phyloP scores from a whole-genome alignment of 92 coral and sea anemone genomes.

The Isaurus tuberculatus region DNA sequence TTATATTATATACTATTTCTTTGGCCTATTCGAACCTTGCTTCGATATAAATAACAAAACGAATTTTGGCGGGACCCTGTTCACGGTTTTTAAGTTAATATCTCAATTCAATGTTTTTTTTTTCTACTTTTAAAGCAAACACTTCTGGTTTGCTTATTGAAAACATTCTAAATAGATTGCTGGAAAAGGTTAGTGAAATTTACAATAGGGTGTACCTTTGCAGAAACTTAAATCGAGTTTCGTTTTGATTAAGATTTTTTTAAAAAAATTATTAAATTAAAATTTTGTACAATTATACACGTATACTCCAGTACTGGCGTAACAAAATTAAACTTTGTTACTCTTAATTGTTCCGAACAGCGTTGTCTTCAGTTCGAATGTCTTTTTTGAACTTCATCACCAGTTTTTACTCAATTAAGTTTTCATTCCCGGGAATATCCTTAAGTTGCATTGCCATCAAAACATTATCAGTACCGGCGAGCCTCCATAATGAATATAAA shows the following conservation, averaged over 20 bases:
- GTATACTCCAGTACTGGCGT: constrained; percentile 28
- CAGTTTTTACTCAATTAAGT: not conserved
- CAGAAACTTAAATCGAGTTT: constrained; percentile 24
- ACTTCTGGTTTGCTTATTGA: not conserved
- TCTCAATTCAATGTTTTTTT: constrained; percentile 1
- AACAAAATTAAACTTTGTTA: constrained; percentile 25
- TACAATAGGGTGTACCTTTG: constrained; percentile 34
- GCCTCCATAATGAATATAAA: constrained; percentile 5
- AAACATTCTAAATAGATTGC: not conserved
- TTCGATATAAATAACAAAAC: constrained; percentile 47
- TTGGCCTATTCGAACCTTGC: constrained; percentile 40
- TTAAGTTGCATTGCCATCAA: constrained; percentile 7
- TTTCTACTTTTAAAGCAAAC: constrained; percentile 5
- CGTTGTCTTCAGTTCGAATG: not conserved
- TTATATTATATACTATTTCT: constrained; percentile 35
- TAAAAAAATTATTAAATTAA: constrained; percentile 27
- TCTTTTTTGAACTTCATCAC: not conserved
- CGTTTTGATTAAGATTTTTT: constrained; percentile 5
- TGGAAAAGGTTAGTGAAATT: constrained; percentile 22
- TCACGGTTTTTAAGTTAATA: constrained; percentile 3
- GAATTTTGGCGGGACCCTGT: constrained; percentile 10
- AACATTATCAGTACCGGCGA: not conserved
- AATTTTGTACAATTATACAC: constrained; percentile 31
- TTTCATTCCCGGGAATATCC: not conserved
- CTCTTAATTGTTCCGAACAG: not conserved